Evolutionary conservation across 2,797 vertebrate genomes (phyloP), one percentile per base, ranked within the genome.

Genomic region (Neosilurus hyrtlii): DNA sequence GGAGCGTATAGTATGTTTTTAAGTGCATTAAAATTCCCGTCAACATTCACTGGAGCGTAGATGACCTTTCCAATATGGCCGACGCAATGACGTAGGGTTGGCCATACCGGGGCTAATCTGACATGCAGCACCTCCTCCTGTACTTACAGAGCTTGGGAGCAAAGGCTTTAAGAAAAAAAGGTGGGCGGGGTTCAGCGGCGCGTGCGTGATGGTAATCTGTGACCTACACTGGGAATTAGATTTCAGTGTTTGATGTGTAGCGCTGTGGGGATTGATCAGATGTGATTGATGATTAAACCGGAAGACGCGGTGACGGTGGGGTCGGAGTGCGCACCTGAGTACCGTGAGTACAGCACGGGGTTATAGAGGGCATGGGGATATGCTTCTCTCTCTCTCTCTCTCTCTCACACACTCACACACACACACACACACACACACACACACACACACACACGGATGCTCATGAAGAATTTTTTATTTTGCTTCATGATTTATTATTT

Each of bases 331-430:
- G 65, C 72, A n/a, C 2, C 52, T 57, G 72, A 67, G 62, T 63
- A 59, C 43, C 51, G 81, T 76, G 81, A 82, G 81, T 82, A 82
- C 4, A 56, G 30, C 51, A 52, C 30, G 9, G 43, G 7, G 4
- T 54, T 52, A 52, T 0, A 52, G 16, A 30, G 71, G 71, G 56
- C 52, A 11, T 6, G 24, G 15, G 62, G 15, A 14, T 2, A n/a
- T n/a, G n/a, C n/a, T n/a, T n/a, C n/a, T n/a, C n/a, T n/a, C n/a
- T n/a, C n/a, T n/a, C n/a, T n/a, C n/a, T n/a, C 14, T 26, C 24
- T 24, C 66, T 22, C 35, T 43, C 67, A 67, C 65, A 43, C 35
- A 67, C 65, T 35, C 65, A 35, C 30, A 67, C 30, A 67, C 63
- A 30, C 14, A 16, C 63, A 66, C 63, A 30, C 26, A 30, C 24